These are phyloP conservation scores for Clivina fossor DNA, from an alignment of 2,888 invertebrate genomes.

Conservation along the genomic window DNA sequence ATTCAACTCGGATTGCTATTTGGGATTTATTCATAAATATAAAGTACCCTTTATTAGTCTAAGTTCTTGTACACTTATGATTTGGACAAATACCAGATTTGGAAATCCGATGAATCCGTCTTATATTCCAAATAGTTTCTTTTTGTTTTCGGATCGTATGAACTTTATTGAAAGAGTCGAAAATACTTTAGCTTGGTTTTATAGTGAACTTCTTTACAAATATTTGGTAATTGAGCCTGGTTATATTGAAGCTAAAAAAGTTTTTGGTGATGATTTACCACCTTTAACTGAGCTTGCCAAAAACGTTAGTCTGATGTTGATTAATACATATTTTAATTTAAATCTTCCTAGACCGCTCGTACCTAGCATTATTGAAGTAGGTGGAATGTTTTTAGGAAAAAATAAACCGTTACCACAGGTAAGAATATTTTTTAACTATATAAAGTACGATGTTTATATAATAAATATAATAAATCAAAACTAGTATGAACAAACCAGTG, in stretches of 20 bases:
- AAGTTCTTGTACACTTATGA: constrained; percentile 55
- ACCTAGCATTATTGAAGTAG: constrained; percentile 57
- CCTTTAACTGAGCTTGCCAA: constrained; percentile 50
- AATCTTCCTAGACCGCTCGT: constrained; percentile 53
- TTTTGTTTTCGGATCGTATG: constrained; percentile 44
- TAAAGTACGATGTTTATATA: too few relatives aligned
- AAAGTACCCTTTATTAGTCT: constrained; percentile 59
- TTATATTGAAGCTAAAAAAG: constrained; percentile 36
- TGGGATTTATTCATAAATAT: constrained; percentile 66
- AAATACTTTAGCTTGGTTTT: constrained; percentile 49
- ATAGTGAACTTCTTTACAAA: constrained; percentile 37
- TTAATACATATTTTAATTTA: constrained; percentile 55
- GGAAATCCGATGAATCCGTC: constrained; percentile 55
- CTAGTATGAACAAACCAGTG: too few relatives aligned
- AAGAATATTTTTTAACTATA: constrained; percentile 32
- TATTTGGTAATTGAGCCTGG: constrained; percentile 36
- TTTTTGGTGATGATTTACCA: constrained; percentile 44
- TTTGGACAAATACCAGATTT: constrained; percentile 53
- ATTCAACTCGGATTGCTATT: constrained; percentile 72
- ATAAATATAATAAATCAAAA: too few relatives aligned
- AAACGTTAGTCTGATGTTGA: constrained; percentile 54
- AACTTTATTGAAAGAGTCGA: constrained; percentile 44
- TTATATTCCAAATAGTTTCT: constrained; percentile 53
- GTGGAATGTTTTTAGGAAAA: constrained; percentile 57
- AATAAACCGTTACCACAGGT: constrained; percentile 43